A percentile compares a stretch with the other conserved stretches of the same genome.
Conservation (phyloP, 2,113 vertebrate genomes). For the Sinocyclocheilus grahami region DNA sequence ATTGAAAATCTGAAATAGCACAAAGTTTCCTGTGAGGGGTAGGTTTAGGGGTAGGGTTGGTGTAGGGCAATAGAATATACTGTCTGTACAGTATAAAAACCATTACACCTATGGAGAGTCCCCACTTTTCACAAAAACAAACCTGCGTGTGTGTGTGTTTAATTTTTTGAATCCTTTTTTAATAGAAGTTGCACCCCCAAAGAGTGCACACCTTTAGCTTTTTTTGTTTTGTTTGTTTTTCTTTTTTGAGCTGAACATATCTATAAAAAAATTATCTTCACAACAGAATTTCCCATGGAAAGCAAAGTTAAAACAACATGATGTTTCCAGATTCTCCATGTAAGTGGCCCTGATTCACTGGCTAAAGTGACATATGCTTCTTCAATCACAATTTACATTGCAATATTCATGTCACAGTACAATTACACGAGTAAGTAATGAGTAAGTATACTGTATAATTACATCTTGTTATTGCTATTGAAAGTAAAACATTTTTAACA, state of each 20-base stretch:
- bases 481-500: not conserved
- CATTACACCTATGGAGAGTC: no score
- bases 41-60: no score
- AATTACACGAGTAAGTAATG: not conserved
- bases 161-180: not conserved
- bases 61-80: no score
- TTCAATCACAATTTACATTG: not conserved
- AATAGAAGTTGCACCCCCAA: not conserved
- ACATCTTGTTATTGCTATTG: not conserved
- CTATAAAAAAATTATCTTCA: not conserved
- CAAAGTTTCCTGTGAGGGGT: no score
- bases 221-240: no score
- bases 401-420: not conserved
- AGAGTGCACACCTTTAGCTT: not conserved
- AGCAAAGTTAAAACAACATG: not conserved
- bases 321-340: not conserved
- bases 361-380: not conserved
- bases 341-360: not conserved
- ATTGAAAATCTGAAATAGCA: no score
- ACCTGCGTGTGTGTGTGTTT: no score
- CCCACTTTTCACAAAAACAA: no score
- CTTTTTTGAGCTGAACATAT: not conserved
- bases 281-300: slow-evolving; percentile 79
- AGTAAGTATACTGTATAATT: not conserved
- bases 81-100: no score